Percentiles rank a stretch among this genome's conserved stretches.
These are phyloP conservation scores for Neodiprion pinetum DNA, from an alignment of 1,140 invertebrate genomes.

Conservation along the genomic window DNA sequence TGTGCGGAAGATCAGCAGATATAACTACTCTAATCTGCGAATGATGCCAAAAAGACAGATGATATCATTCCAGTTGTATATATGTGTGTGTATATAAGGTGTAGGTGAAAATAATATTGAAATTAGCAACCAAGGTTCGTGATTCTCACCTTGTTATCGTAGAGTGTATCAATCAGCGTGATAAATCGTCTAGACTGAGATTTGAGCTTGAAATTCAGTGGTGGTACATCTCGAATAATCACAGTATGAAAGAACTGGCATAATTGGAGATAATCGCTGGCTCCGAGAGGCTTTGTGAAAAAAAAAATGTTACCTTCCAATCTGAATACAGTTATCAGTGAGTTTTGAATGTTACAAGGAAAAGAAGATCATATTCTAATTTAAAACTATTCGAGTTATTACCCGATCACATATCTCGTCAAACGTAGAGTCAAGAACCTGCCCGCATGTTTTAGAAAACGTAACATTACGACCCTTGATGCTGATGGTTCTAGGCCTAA, in stretches of 20 bases:
- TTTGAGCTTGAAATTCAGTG: constrained; percentile 77
- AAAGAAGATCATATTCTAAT: constrained; percentile 1
- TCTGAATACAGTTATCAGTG: too few relatives aligned
- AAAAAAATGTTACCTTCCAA: neutral
- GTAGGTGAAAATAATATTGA: constrained; percentile 18
- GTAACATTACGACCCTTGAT: constrained; percentile 89
- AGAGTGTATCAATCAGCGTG: constrained; percentile 95
- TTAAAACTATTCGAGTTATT: constrained; percentile 45
- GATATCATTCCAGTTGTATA: neutral
- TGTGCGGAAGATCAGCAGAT: constrained; percentile 78
- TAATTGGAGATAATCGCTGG: constrained; percentile 92
- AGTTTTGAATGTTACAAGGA: neutral
- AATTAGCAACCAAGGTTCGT: constrained; percentile 39
- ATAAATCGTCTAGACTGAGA: constrained; percentile 94
- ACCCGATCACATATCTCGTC: constrained; percentile 90
- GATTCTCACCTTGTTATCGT: constrained; percentile 88
- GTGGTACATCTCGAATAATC: constrained; percentile 89
- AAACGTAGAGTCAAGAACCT: constrained; percentile 90
- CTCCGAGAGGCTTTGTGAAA: constrained; percentile 79
- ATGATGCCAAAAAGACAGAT: constrained; percentile 6
- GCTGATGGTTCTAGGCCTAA: constrained; percentile 81
- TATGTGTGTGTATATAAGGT: constrained; percentile 9
- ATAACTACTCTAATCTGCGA: constrained; percentile 77
- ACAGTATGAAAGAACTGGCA: constrained; percentile 94
- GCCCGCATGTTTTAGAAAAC: constrained; percentile 91